Percentiles rank a stretch among this genome's conserved stretches.
phyloP scores from a whole-genome alignment of 2,888 invertebrate genomes.

The Amphipyra berbera region DNA sequence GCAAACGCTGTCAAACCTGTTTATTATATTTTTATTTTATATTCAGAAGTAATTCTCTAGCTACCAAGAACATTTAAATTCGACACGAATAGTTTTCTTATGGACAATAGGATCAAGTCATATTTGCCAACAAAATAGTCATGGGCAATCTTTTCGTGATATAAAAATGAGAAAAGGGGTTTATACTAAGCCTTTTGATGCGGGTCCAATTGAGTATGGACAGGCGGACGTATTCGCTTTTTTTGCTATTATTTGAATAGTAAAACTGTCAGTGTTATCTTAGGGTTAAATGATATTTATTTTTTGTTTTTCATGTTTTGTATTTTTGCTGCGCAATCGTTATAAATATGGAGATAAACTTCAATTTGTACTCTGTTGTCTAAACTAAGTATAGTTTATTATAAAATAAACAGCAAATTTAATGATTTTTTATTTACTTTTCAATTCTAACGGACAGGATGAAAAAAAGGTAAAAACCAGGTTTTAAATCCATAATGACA shows the following conservation, averaged over 20 bases:
- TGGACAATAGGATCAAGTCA: constrained; percentile 79
- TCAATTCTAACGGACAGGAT: not conserved
- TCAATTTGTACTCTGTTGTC: constrained; percentile 6
- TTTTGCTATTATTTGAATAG: constrained; percentile 86
- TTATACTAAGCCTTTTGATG: constrained; percentile 87
- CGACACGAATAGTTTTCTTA: constrained; percentile 65
- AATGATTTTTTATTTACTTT: too few species aligned
- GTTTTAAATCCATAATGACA: not conserved
- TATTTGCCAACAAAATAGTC: constrained; percentile 86
- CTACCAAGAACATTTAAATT: constrained; percentile 51
- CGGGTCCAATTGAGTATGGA: constrained; percentile 88
- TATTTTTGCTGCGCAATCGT: constrained; percentile 54
- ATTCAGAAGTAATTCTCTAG: constrained; percentile 30
- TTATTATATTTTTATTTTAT: constrained; percentile 12
- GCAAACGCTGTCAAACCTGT: not conserved
- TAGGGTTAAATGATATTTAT: constrained; percentile 83
- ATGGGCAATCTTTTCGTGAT: constrained; percentile 85
- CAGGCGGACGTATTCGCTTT: constrained; percentile 84
- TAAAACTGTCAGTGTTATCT: constrained; percentile 85
- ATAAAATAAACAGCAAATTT: not conserved
- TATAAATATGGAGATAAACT: constrained; percentile 28
- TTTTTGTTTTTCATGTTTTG: constrained; percentile 66
- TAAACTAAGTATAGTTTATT: not conserved
- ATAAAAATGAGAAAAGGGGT: constrained; percentile 87
- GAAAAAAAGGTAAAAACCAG: not conserved